Evolutionary conservation across 1,140 invertebrate species (phyloP).

Genomic region (Diorhabda sublineata): DNA sequence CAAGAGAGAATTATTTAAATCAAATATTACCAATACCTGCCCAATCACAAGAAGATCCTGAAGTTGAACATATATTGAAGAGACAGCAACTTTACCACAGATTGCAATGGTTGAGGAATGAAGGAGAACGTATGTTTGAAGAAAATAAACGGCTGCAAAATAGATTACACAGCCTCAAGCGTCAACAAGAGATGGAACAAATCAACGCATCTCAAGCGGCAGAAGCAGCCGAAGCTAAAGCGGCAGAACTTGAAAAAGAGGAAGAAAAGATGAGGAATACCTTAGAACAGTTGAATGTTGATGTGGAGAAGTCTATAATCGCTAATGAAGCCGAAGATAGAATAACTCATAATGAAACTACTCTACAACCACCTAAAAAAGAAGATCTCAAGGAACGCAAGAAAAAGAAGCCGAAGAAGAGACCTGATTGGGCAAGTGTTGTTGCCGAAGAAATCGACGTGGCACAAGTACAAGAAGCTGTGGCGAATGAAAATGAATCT

Average conservation of each 20-base stretch:
- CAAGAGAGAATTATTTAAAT: slow-evolving; percentile 32
- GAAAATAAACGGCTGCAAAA: slow-evolving; percentile 29
- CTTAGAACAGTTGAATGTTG: slow-evolving; percentile 20
- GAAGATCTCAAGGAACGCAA: neutral
- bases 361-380: neutral
- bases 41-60: slow-evolving; percentile 18
- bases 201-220: slow-evolving; percentile 7
- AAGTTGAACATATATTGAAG: slow-evolving; percentile 22
- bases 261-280: slow-evolving; percentile 26
- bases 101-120: slow-evolving; percentile 31
- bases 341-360: slow-evolving; percentile 13
- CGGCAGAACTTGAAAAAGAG: slow-evolving; percentile 22
- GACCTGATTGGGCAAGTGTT: slow-evolving; percentile 14
- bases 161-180: slow-evolving; percentile 23
- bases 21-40: slow-evolving; percentile 33
- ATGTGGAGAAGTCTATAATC: slow-evolving; percentile 25
- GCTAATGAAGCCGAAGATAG: slow-evolving; percentile 22
- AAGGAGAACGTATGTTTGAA: slow-evolving; percentile 29
- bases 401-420: slow-evolving; percentile 11
- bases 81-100: slow-evolving; percentile 32
- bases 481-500: neutral
- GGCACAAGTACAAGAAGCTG: neutral
- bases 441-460: slow-evolving; percentile 4
- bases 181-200: slow-evolving; percentile 22
- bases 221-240: slow-evolving; percentile 19